Conservation (phyloP, 2,888 invertebrate genomes). For the Hydrotaea diabolus region DNA sequence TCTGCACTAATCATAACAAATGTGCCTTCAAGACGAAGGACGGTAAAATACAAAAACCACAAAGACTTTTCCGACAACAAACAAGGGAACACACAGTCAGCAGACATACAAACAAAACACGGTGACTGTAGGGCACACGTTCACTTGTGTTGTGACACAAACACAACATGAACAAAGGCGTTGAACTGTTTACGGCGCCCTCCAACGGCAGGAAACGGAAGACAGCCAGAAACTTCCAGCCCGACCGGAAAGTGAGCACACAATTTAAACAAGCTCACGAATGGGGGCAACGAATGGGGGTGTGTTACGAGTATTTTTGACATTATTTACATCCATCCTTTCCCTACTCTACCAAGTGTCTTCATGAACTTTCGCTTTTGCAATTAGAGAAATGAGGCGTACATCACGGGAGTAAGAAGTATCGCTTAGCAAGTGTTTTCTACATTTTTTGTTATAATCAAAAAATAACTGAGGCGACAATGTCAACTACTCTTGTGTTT, state of each 20-base stretch:
- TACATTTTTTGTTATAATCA: neutral
- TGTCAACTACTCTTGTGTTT: neutral
- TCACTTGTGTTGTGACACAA: neutral
- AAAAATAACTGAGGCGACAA: neutral
- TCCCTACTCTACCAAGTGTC: too few species aligned
- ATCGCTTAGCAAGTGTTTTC: neutral
- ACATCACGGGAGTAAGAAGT: neutral
- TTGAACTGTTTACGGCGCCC: neutral
- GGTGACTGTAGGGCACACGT: too few species aligned
- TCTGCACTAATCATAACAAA: conserved; percentile 56
- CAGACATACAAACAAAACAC: neutral
- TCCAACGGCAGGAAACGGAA: conserved; percentile 46
- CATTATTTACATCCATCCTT: neutral
- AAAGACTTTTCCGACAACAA: neutral
- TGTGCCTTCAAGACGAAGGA: conserved; percentile 51
- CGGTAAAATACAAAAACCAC: neutral
- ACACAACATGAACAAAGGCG: conserved; percentile 10
- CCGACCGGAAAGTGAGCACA: neutral
- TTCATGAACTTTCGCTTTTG: too few species aligned
- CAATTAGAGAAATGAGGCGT: too few species aligned
- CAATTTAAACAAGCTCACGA: neutral
- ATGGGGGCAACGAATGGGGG: too few species aligned
- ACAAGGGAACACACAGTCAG: neutral
- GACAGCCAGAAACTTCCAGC: conserved; percentile 42
- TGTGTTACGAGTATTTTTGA: neutral